Evolutionary conservation across 2,797 vertebrate species (phyloP).

Genomic region (Dipus sagitta): DNA sequence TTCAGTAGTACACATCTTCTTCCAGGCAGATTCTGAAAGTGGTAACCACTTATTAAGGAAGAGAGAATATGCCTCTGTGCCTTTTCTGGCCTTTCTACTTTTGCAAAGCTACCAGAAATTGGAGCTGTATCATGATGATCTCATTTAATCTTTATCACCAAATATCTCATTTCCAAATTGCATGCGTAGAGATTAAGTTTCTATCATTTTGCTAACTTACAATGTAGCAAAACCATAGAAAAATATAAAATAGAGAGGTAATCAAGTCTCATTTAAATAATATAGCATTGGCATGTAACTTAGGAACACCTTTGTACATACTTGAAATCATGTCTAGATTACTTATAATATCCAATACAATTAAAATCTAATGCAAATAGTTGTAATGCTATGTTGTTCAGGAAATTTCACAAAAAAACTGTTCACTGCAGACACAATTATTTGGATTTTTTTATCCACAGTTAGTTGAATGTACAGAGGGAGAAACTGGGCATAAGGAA

Average conservation of each 20-base stretch:
- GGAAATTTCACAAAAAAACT: neutral
- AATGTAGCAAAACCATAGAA: too few relatives aligned
- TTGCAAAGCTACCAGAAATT: neutral
- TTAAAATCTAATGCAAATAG: neutral
- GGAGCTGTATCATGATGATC: too few relatives aligned
- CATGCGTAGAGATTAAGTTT: neutral
- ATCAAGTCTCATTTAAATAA: too few relatives aligned
- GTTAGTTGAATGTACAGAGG: neutral
- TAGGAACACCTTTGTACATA: neutral
- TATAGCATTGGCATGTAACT: neutral
- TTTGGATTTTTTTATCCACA: neutral
- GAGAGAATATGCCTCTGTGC: rapidly evolving
- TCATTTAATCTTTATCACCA: neutral
- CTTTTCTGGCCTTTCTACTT: neutral
- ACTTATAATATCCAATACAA: neutral
- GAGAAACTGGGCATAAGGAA: neutral
- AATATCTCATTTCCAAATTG: neutral
- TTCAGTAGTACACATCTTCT: neutral
- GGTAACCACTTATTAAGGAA: neutral
- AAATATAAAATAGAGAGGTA: too few relatives aligned
- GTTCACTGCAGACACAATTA: neutral
- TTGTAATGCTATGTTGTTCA: neutral
- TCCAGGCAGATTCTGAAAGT: neutral
- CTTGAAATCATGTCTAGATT: neutral
- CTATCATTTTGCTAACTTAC: neutral